Conservation (phyloP, 2,888 invertebrate species). For the Hermaeophaga mercurialis region DNA sequence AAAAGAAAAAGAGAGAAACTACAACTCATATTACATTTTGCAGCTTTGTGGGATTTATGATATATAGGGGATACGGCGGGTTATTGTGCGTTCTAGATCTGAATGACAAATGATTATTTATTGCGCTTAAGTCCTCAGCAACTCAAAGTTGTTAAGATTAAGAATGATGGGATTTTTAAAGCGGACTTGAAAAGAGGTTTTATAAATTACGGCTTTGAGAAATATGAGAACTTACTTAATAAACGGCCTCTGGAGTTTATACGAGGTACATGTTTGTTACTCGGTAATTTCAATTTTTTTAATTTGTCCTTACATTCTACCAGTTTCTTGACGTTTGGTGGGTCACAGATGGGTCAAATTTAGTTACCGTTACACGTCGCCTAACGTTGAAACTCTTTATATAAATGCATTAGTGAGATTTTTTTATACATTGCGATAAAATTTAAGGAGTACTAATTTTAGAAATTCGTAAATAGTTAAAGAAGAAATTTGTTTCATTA, state of each 20-base stretch:
- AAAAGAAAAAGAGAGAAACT: slow-evolving; percentile 44
- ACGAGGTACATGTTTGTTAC: slow-evolving; percentile 9
- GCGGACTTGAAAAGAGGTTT: slow-evolving; percentile 28
- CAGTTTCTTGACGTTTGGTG: slow-evolving; percentile 9
- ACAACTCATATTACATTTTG: slow-evolving; percentile 56
- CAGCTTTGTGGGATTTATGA: slow-evolving; percentile 54
- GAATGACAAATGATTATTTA: slow-evolving; percentile 53
- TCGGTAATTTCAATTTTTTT: slow-evolving; percentile 12
- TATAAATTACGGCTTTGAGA: slow-evolving; percentile 26
- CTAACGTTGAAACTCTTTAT: too few relatives aligned
- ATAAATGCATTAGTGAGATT: too few relatives aligned
- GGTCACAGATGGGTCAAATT: slow-evolving; percentile 21
- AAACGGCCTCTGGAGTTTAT: slow-evolving; percentile 17
- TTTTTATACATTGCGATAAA: too few relatives aligned
- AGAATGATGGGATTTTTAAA: slow-evolving; percentile 35
- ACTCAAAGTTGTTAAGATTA: slow-evolving; percentile 38
- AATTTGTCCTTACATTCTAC: slow-evolving; percentile 15
- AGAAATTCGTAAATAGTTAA: too few relatives aligned
- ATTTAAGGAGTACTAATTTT: too few relatives aligned
- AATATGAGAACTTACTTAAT: slow-evolving; percentile 35
- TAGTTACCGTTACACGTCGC: not conserved
- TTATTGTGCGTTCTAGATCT: slow-evolving; percentile 51
- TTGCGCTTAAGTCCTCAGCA: slow-evolving; percentile 44
- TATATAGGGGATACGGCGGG: slow-evolving; percentile 49
- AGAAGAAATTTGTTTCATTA: too few relatives aligned